These are phyloP conservation scores for Lepidochrysops patricia DNA, from an alignment of 2,888 invertebrate genomes.

Conservation along the genomic window DNA sequence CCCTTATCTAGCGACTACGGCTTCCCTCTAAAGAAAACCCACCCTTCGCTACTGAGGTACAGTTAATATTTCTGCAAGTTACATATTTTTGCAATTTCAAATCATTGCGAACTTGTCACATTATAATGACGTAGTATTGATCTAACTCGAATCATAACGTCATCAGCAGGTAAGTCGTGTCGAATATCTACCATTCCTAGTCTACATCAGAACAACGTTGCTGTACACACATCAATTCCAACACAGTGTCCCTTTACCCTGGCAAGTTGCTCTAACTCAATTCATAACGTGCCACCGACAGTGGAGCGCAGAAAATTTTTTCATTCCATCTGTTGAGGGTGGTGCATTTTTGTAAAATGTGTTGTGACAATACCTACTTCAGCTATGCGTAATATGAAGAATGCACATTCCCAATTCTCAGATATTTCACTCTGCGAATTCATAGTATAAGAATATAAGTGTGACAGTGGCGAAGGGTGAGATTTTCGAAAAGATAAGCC, in stretches of 20 bases:
- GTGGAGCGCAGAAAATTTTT: slow-evolving; percentile 42
- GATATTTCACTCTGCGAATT: neutral
- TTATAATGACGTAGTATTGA: neutral
- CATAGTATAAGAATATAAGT: neutral
- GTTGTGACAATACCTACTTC: slow-evolving; percentile 12
- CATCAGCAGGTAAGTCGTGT: neutral
- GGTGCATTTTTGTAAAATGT: slow-evolving; percentile 13
- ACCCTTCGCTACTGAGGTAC: no score
- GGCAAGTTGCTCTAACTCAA: slow-evolving; percentile 58
- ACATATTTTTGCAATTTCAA: no score
- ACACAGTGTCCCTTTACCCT: slow-evolving; percentile 45
- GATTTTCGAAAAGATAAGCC: no score
- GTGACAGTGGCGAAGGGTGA: no score
- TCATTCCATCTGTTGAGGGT: slow-evolving; percentile 31
- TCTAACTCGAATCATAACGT: no score
- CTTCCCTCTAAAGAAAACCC: no score
- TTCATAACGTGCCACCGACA: slow-evolving; percentile 43
- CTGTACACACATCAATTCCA: slow-evolving; percentile 62
- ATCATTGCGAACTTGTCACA: no score
- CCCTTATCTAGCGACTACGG: no score
- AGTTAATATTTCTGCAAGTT: no score
- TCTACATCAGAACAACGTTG: neutral
- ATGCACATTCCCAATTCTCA: neutral
- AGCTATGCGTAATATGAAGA: slow-evolving; percentile 1
- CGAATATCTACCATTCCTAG: neutral